These are phyloP conservation scores for Xerus rutilus DNA, from an alignment of 2,797 vertebrate genomes.

Conservation along the genomic window DNA sequence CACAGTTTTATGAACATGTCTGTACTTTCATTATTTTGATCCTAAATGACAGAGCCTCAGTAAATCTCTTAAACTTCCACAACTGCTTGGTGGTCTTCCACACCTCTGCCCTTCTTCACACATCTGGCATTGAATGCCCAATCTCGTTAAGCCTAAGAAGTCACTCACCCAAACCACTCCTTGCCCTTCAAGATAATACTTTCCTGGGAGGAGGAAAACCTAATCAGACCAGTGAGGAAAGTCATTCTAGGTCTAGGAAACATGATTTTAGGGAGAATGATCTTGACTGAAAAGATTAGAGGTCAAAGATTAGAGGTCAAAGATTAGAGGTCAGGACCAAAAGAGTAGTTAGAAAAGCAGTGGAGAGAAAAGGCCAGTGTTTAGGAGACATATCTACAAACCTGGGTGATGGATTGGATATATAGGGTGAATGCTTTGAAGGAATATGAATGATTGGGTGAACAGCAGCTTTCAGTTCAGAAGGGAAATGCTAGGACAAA, in stretches of 20 bases:
- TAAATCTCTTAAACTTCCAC: not conserved
- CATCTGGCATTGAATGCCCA: fast-evolving
- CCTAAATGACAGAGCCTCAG: not conserved
- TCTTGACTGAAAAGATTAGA: not conserved
- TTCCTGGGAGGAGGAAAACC: not conserved
- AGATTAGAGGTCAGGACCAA: not conserved
- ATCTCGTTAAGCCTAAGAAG: not conserved
- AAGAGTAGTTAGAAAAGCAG: not conserved
- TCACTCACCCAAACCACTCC: not conserved
- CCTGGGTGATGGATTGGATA: fast-evolving
- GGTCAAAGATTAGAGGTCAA: not conserved
- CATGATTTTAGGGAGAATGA: not conserved
- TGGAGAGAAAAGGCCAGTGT: no score
- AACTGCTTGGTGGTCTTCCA: not conserved
- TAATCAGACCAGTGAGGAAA: not conserved
- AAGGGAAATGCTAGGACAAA: not conserved
- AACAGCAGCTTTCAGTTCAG: not conserved
- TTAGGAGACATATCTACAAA: not conserved
- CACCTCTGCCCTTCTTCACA: not conserved
- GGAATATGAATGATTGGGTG: not conserved
- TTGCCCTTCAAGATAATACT: not conserved
- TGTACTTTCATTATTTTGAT: not conserved
- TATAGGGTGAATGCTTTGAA: not conserved
- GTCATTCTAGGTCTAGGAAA: not conserved
- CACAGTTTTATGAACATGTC: not conserved